phyloP scores from a whole-genome alignment of 2,113 vertebrate genomes.

The Arizona elegans region DNA sequence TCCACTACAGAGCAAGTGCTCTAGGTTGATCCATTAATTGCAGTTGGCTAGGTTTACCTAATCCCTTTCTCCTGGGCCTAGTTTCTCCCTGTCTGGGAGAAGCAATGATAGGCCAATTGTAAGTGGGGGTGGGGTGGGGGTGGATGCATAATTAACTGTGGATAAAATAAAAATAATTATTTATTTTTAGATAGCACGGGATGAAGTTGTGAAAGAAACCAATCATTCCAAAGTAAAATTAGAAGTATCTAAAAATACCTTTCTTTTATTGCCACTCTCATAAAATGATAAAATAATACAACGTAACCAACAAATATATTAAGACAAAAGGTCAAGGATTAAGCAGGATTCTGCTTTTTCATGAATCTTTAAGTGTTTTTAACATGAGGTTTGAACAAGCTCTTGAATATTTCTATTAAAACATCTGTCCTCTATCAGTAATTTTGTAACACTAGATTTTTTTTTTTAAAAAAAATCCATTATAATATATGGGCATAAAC shows the following conservation, averaged over 20 bases:
- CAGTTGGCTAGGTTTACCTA: not conserved
- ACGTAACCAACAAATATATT: not conserved
- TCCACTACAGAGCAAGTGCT: not conserved
- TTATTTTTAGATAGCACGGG: not conserved
- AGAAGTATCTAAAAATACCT: not conserved
- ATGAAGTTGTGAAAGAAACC: not conserved
- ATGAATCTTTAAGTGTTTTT: not conserved
- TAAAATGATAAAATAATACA: not conserved
- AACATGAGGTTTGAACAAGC: not conserved
- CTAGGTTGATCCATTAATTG: not conserved
- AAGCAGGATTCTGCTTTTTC: not conserved
- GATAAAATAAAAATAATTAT: not conserved
- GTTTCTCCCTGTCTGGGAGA: not conserved
- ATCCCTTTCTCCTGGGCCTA: not conserved
- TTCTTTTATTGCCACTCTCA: not conserved
- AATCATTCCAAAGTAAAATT: not conserved
- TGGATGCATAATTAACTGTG: not conserved
- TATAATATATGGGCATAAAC: not conserved
- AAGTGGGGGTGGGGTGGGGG: not conserved
- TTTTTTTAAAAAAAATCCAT: not conserved
- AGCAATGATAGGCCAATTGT: not conserved
- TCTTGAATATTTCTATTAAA: not conserved
- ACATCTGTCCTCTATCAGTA: not conserved
- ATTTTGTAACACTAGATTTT: not conserved
- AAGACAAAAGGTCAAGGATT: not conserved